Base-by-base conservation (phyloP, 2,113 vertebrate species). In the Lophius piscatorius region DNA sequence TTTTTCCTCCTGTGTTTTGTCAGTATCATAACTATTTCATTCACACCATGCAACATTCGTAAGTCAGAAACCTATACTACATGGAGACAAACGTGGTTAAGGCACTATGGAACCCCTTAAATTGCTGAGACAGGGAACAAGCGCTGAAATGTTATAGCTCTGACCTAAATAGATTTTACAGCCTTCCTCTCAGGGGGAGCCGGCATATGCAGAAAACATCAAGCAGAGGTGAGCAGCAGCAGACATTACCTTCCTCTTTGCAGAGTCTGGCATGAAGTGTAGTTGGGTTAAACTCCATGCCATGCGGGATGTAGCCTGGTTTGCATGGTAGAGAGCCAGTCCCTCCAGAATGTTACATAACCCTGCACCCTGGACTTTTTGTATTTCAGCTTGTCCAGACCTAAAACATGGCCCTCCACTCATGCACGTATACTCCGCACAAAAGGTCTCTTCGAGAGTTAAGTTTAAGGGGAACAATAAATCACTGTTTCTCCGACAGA, bases 131-230 rank as follows among this genome's bases (percentile, higher is more conserved):
- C 71, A 74, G 59, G 65, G 70, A 85, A 76, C 82, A 83, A 71
- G 76, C 17, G 20, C 57, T 60, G 82, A 85, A 83, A 80, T 36
- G 35, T 69, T 80, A 83, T 83, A 72, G 55, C 62, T 74, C 56
- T 87, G 86, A 87, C 84, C 86, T 64, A 82, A 89, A 88, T 89
- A 84, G 87, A 81, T 87, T 89, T 87, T 62, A 81, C 85, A 88
- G 87, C 48, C 41, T 33, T 67, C 67, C 55, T 18, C 52, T 38
- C 69, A 52, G 14, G 50, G 76, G 74, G 64, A 83, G 64, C 65
- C 23, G 22, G 71, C 83, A 86, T 70, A 67, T 87, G 85, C 40
- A 22, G 34, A 87, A 85, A 60, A 38, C 71, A 89, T 88, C 57
- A 77, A 63, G 65, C 14, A 48, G 64, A 87, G 74, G 74, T 87